A percentile compares a stretch with the other conserved stretches of the same genome.
Conservation (phyloP, 2,888 invertebrate genomes). For the Autographa gamma region DNA sequence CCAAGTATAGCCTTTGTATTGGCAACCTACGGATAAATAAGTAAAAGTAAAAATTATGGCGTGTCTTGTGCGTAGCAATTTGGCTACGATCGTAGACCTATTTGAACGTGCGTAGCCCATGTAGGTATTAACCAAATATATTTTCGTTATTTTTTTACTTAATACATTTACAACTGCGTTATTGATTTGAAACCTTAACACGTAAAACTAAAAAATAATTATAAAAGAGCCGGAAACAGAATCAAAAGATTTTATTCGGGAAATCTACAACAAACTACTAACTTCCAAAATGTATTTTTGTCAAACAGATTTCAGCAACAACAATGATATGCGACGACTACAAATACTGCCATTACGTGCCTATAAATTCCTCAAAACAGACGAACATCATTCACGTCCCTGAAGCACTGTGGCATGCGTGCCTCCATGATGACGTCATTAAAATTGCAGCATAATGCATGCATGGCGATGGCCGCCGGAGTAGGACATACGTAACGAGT, state of each 20-base stretch:
- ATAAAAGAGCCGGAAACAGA: too few species aligned
- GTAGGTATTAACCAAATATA: too few species aligned
- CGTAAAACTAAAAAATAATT: too few species aligned
- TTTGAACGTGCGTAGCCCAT: background rate
- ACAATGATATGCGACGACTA: background rate
- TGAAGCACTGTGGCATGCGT: slow-evolving; percentile 33
- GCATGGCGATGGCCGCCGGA: slow-evolving; percentile 39
- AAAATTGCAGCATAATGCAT: slow-evolving; percentile 24
- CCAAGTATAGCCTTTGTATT: too few species aligned
- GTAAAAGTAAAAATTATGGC: background rate
- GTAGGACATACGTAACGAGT: slow-evolving; percentile 6
- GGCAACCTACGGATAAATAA: too few species aligned
- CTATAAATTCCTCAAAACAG: slow-evolving; percentile 10
- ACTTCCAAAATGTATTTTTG: too few species aligned
- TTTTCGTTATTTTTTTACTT: too few species aligned
- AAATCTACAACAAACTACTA: too few species aligned
- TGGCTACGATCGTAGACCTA: background rate
- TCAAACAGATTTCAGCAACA: background rate
- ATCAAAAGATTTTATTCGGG: too few species aligned
- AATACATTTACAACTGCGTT: too few species aligned
- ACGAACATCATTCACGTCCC: slow-evolving; percentile 17
- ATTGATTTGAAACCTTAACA: too few species aligned
- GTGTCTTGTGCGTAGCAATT: background rate
- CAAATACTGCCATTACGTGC: background rate
- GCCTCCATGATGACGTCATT: slow-evolving; percentile 46